These are phyloP conservation scores for Notodonta dromedarius DNA, from an alignment of 2,888 invertebrate genomes.

Conservation along the genomic window DNA sequence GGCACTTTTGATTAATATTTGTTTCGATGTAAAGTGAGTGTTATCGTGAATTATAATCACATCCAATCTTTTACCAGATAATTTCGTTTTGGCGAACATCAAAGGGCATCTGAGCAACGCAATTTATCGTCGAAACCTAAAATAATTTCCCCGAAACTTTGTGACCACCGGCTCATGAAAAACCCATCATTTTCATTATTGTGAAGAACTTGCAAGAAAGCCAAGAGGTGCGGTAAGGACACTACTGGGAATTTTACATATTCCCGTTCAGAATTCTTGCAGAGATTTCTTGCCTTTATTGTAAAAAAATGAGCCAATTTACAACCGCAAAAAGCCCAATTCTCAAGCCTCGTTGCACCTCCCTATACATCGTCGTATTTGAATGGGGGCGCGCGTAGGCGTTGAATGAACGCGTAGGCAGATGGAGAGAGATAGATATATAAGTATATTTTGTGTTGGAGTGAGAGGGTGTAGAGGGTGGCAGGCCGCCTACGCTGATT, in stretches of 20 bases:
- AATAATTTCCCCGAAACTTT: not conserved
- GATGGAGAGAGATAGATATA: conserved; percentile 34
- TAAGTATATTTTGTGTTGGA: conserved; percentile 8
- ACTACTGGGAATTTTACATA: too few species aligned
- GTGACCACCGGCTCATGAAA: not conserved
- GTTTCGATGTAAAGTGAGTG: not conserved
- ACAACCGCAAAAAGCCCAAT: not conserved
- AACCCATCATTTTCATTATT: too few species aligned
- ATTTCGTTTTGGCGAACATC: not conserved
- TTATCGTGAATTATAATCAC: not conserved
- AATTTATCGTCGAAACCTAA: not conserved
- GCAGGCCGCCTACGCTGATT: conserved; percentile 45
- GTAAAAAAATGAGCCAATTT: not conserved
- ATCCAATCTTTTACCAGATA: not conserved
- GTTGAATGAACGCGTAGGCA: conserved; percentile 70
- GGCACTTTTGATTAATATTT: not conserved
- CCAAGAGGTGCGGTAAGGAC: too few species aligned
- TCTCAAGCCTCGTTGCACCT: conserved; percentile 28
- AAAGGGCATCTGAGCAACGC: conserved; percentile 6
- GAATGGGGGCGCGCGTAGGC: conserved; percentile 66
- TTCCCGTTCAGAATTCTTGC: too few species aligned
- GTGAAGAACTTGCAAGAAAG: too few species aligned
- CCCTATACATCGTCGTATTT: conserved; percentile 45
- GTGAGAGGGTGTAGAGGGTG: conserved; percentile 23
- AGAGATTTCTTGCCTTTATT: too few species aligned